A percentile compares a stretch with the other conserved stretches of the same genome.
These are phyloP conservation scores for Branchellion lobata DNA, from an alignment of 2,888 invertebrate species.

Conservation along the genomic window DNA sequence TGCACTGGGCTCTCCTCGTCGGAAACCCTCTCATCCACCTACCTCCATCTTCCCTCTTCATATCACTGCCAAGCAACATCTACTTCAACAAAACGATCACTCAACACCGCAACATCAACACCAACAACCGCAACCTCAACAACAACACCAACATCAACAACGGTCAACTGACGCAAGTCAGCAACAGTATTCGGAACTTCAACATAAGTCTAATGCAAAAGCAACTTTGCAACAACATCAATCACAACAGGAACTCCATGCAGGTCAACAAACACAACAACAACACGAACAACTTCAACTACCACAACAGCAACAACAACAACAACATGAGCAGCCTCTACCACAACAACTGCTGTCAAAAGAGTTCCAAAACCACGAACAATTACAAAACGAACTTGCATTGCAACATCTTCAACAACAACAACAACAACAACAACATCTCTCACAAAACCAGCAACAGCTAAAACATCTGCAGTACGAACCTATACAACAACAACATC, in stretches of 20 bases:
- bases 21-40: not conserved
- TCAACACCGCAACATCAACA: too few relatives aligned
- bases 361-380: not conserved
- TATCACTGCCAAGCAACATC: constrained; percentile 12
- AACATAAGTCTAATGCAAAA: not conserved
- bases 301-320: not conserved
- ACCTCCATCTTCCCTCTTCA: not conserved
- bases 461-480: not conserved
- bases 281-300: not conserved
- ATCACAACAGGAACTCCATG: too few relatives aligned
- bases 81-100: not conserved
- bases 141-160: constrained; percentile 69
- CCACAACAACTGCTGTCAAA: too few relatives aligned
- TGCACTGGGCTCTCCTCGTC: not conserved
- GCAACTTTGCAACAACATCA: not conserved
- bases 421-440: constrained; percentile 14
- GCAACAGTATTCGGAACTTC: constrained; percentile 43
- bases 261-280: too few relatives aligned
- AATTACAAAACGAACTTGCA: not conserved
- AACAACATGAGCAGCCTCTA: too few relatives aligned
- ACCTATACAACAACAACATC: not conserved
- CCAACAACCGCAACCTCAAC: constrained; percentile 43
- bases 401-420: constrained; percentile 15
- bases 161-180: constrained; percentile 77
- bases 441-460: constrained; percentile 43